Base-by-base conservation (phyloP, 2,797 vertebrate genomes). In the Acanthurus leucopareius region DNA sequence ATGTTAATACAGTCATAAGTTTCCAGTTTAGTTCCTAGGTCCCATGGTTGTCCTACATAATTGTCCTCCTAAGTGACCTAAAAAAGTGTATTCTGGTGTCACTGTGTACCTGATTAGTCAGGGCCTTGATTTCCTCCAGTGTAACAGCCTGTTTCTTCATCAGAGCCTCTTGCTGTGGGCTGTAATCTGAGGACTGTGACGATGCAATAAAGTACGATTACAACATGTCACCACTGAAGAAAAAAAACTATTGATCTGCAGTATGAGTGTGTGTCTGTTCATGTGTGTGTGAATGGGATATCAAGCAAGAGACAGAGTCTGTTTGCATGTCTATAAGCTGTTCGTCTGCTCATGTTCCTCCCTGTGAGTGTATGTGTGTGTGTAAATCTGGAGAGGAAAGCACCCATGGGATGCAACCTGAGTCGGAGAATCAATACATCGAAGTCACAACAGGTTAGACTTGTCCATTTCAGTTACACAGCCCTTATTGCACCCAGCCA, bases 111-210 rank as follows among this genome's bases (percentile, higher is more conserved):
- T 97, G 95, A 78, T 94, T 94, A 81, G 95, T 96, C 64, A 94
- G 89, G 56, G 91, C 91, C 90, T 93, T 96, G 92, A 99, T 97
- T 77, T 95, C 92, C 32, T 96, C 95, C 84, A 98, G 92, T 25
- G 95, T 97, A 9, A 93, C 95, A 0, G 92, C 92, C 85, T 99
- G 97, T 85, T 96, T 99, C 93, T 95, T 96, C 88, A 96, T 95
- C 86, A 99, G 95, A 73, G 91, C 95, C 83, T 95, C 93, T 89
- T 97, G 97, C 17, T 94, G 95, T n/a, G 86, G 89, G 65, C 78
- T 92, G 89, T 83, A 93, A 67, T 97, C 97, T 54, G 91, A 92
- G 83, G 95, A 76, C 98, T 98, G 92, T 9, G 85, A 82, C 61
- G 77, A 75, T 5, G 88, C 70, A 52, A 45, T 14, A 88, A 73